These are phyloP conservation scores for Ariolimax columbianus DNA, from an alignment of 2,888 invertebrate genomes.

Conservation along the genomic window DNA sequence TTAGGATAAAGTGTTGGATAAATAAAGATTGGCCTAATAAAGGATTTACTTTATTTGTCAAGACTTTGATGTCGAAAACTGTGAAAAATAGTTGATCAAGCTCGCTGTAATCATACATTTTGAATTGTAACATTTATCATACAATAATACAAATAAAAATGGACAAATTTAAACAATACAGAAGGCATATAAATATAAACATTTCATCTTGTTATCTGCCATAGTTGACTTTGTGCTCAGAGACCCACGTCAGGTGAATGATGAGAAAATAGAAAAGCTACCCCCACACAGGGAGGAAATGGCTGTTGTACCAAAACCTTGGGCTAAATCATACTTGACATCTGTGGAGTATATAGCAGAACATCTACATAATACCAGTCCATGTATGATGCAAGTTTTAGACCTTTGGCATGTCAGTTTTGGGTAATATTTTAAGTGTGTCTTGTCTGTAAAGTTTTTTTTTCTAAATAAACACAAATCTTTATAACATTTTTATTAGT, in stretches of 20 bases:
- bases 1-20: no score
- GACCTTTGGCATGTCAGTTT: conserved; percentile 89
- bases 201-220: background rate
- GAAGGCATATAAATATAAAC: background rate
- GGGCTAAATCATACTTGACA: conserved; percentile 82
- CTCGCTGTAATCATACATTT: no score
- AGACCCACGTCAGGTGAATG: conserved; percentile 83
- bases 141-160: no score
- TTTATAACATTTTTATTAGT: no score
- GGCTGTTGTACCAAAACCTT: conserved; percentile 85
- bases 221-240: conserved; percentile 92
- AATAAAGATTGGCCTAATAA: no score
- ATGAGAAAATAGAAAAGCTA: conserved; percentile 72
- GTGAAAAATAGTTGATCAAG: no score
- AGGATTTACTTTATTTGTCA: no score
- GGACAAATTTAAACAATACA: no score
- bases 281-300: conserved; percentile 80
- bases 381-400: conserved; percentile 88
- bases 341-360: conserved; percentile 81
- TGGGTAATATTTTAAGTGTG: conserved; percentile 80
- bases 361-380: conserved; percentile 88
- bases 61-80: no score
- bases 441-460: background rate
- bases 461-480: no score
- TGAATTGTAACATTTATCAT: no score